Evolutionary conservation across 2,888 invertebrate species (phyloP).

Genomic region (Nycteola revayana): DNA sequence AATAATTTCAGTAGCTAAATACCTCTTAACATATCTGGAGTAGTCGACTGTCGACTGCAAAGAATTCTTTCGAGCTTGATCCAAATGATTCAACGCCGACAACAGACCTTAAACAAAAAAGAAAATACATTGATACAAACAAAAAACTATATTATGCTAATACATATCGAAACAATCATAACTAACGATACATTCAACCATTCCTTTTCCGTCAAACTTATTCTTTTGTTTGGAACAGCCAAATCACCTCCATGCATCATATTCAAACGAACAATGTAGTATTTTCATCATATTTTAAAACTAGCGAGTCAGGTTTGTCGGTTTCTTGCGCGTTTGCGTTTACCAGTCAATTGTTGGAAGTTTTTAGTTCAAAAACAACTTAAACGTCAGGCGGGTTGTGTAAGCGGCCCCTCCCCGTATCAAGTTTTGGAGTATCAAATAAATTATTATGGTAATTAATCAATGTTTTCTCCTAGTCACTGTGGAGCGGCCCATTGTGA

Average conservation of each 20-base stretch:
- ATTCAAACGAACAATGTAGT: constrained; percentile 70
- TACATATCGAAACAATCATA: constrained; percentile 63
- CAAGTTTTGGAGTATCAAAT: constrained; percentile 81
- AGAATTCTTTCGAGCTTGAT: constrained; percentile 78
- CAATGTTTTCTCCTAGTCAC: constrained; percentile 82
- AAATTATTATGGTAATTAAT: constrained; percentile 83
- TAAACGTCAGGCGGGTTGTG: constrained; percentile 58
- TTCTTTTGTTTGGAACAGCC: constrained; percentile 78
- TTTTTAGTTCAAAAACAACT: constrained; percentile 66
- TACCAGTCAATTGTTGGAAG: constrained; percentile 40
- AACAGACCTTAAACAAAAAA: constrained; percentile 64
- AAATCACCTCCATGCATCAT: constrained; percentile 78
- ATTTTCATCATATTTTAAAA: constrained; percentile 69
- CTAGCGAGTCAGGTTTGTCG: constrained; percentile 43
- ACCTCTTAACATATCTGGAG: constrained; percentile 93
- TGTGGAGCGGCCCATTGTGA: constrained; percentile 71
- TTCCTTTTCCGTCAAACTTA: constrained; percentile 72
- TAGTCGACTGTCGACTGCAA: constrained; percentile 90
- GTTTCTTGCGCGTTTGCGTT: constrained; percentile 52
- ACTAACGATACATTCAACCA: constrained; percentile 65
- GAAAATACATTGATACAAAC: constrained; percentile 42
- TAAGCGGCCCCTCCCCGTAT: constrained; percentile 71
- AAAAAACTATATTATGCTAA: constrained; percentile 61
- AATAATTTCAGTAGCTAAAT: constrained; percentile 34
- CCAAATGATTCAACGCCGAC: constrained; percentile 75